Conservation (phyloP, 2,113 vertebrate species). For the Odobenus rosmarus region DNA sequence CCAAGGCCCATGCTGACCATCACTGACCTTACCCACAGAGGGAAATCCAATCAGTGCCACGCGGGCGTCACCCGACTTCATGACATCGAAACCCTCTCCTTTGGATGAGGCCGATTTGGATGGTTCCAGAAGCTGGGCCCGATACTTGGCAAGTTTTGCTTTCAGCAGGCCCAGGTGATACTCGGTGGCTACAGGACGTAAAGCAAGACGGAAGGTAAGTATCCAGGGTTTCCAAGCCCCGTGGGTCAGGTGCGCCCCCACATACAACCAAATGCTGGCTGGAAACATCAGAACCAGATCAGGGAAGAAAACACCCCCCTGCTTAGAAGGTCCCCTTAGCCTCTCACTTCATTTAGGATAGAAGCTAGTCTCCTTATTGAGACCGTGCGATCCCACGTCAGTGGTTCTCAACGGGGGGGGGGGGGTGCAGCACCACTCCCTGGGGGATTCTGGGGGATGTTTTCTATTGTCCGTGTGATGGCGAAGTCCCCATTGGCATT, state of each 20-base stretch:
- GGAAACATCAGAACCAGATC: neutral
- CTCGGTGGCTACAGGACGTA: slow-evolving; percentile 91
- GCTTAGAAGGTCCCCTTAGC: neutral
- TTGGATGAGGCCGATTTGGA: slow-evolving; percentile 94
- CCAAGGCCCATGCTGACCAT: slow-evolving; percentile 13
- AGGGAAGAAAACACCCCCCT: neutral
- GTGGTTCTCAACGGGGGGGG: neutral
- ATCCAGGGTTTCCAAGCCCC: neutral
- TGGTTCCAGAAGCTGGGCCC: slow-evolving; percentile 96
- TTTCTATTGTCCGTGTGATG: neutral
- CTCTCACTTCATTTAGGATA: neutral
- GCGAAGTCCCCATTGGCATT: neutral
- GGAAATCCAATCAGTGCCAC: slow-evolving; percentile 99
- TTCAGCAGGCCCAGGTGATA: slow-evolving; percentile 98
- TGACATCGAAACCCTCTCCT: slow-evolving; percentile 99
- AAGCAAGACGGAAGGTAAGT: neutral
- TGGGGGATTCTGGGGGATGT: too few relatives aligned
- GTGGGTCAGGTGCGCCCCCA: neutral
- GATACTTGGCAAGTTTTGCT: slow-evolving; percentile 97
- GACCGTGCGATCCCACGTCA: neutral
- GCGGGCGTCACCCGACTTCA: slow-evolving; percentile 98
- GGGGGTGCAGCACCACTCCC: neutral
- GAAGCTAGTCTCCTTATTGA: neutral
- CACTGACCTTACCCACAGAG: slow-evolving; percentile 98
- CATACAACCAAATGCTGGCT: neutral